Evolutionary conservation across 2,888 invertebrate genomes (phyloP).

Genomic region (Strigamia transsilvanica): DNA sequence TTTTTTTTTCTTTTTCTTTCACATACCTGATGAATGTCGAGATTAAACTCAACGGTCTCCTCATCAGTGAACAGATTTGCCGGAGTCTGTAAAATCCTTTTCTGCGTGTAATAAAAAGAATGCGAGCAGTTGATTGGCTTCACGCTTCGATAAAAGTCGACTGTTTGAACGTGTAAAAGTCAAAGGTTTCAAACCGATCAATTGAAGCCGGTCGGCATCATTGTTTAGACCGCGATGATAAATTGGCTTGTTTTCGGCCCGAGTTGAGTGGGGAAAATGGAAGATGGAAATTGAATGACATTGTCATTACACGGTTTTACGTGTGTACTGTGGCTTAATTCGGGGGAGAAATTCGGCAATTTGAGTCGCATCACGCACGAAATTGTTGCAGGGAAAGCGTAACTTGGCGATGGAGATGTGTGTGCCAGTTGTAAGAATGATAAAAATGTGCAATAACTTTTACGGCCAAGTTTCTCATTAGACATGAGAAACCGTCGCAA

Average conservation of each 20-base stretch:
- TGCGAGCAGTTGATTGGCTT: constrained; percentile 3
- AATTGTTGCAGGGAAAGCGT: background rate
- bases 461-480: background rate
- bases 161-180: background rate
- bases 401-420: background rate
- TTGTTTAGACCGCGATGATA: too few species aligned
- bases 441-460: constrained; percentile 13
- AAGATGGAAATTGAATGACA: too few species aligned
- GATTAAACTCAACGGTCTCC: constrained; percentile 10
- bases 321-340: background rate
- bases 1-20: too few species aligned
- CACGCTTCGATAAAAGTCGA: background rate
- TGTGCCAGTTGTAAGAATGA: background rate
- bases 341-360: background rate
- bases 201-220: background rate
- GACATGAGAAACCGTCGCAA: background rate
- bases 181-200: background rate
- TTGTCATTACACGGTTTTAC: background rate
- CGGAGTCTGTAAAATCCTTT: constrained; percentile 9
- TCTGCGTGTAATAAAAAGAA: constrained; percentile 1
- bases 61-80: too few species aligned
- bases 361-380: constrained; percentile 1
- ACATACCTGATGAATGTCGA: constrained; percentile 1
- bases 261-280: too few species aligned
- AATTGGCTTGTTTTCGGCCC: too few species aligned